A percentile compares a stretch with the other conserved stretches of the same genome.
Evolutionary conservation across 2,888 invertebrate species (phyloP).

Genomic region (Frankliniella fusca): DNA sequence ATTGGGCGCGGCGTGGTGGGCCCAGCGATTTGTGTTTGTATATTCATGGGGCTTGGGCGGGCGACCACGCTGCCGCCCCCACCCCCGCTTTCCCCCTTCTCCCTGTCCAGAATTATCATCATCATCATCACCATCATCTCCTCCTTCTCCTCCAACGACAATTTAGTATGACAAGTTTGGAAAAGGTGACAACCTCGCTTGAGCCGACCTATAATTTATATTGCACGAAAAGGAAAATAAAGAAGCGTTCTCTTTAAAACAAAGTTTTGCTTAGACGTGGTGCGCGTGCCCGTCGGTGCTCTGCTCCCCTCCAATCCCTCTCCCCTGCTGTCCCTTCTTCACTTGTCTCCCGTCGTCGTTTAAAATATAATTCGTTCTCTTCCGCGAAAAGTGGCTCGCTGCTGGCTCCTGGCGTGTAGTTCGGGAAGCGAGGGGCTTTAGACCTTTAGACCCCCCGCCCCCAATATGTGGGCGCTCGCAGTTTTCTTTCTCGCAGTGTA

Average conservation of each 20-base stretch:
- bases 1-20: not conserved
- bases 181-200: too few relatives aligned
- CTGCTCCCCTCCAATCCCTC: not conserved
- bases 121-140: too few relatives aligned
- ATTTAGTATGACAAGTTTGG: too few relatives aligned
- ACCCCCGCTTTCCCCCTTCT: too few relatives aligned
- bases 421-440: not conserved
- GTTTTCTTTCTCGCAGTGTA: too few relatives aligned
- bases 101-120: too few relatives aligned
- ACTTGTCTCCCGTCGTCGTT: not conserved
- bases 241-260: too few relatives aligned
- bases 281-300: not conserved
- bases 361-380: not conserved
- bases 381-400: not conserved
- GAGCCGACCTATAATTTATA: too few relatives aligned
- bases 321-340: not conserved
- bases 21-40: not conserved
- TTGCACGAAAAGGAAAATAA: too few relatives aligned
- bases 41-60: slow-evolving; percentile 4
- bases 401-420: not conserved
- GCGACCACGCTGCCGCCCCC: too few relatives aligned
- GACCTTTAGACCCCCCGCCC: not conserved
- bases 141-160: too few relatives aligned
- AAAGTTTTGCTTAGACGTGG: not conserved
- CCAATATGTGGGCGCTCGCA: too few relatives aligned